Evolutionary conservation across 2,113 vertebrate species (phyloP).

Genomic region (Chaetura pelagica): DNA sequence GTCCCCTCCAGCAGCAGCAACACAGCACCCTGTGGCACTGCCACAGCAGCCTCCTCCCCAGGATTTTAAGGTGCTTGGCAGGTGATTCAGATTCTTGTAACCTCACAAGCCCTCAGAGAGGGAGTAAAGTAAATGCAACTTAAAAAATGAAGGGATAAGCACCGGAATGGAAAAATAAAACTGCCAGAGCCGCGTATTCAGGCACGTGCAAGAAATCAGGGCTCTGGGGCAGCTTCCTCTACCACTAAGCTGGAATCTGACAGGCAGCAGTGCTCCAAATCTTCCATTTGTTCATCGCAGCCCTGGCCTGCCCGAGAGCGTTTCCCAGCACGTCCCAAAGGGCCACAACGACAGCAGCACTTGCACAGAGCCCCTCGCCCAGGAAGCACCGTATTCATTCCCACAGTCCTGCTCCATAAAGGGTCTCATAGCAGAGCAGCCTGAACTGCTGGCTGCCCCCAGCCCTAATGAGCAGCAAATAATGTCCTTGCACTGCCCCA

Average conservation of each 20-base stretch:
- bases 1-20: not conserved
- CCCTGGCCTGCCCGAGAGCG: not conserved
- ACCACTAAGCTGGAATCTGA: not conserved
- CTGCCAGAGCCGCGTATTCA: not conserved
- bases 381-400: accelerated
- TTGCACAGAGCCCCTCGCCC: accelerated
- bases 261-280: not conserved
- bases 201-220: not conserved
- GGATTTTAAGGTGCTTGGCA: constrained; percentile 18
- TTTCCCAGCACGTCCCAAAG: not conserved
- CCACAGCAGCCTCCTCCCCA: not conserved
- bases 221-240: not conserved
- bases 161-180: not conserved
- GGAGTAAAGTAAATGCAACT: not conserved
- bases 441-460: not conserved
- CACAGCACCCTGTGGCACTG: not conserved
- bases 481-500: accelerated
- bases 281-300: not conserved
- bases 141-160: not conserved
- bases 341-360: not conserved
- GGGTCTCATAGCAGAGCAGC: not conserved
- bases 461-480: accelerated
- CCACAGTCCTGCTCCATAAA: not conserved
- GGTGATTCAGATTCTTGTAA: not conserved
- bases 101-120: not conserved